A percentile compares a stretch with the other conserved stretches of the same genome.
phyloP scores from a whole-genome alignment of 1,140 invertebrate genomes.

The Euura lappo region DNA sequence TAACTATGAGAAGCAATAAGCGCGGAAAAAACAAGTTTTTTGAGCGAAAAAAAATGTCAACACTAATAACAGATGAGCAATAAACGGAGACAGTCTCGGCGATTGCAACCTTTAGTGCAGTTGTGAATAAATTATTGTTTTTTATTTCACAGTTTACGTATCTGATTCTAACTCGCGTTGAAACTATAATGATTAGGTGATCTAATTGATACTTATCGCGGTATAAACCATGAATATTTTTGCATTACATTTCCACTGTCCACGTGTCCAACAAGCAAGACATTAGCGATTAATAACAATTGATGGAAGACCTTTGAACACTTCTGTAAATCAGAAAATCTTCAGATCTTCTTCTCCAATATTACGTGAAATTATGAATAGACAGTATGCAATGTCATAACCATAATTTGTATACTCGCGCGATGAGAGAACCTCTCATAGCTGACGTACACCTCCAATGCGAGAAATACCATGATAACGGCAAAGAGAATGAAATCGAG shows the following conservation, averaged over 20 bases:
- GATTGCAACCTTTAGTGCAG: not conserved
- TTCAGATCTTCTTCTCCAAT: too few relatives aligned
- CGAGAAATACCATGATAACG: too few relatives aligned
- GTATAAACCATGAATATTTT: not conserved
- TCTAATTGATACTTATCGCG: slow-evolving; percentile 1
- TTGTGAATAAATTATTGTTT: not conserved
- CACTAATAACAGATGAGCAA: not conserved
- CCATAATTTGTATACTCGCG: too few relatives aligned
- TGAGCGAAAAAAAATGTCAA: not conserved
- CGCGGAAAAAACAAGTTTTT: not conserved
- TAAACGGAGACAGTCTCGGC: not conserved
- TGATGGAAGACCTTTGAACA: too few relatives aligned
- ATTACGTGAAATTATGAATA: too few relatives aligned
- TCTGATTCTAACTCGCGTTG: not conserved
- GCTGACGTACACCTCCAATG: too few relatives aligned
- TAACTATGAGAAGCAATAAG: not conserved
- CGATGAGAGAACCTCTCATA: too few relatives aligned
- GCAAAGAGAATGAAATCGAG: too few relatives aligned
- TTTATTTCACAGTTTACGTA: not conserved
- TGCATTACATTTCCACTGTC: not conserved
- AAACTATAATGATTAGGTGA: not conserved
- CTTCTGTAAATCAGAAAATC: too few relatives aligned
- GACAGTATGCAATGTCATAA: too few relatives aligned
- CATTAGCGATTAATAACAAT: not conserved
- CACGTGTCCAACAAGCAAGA: not conserved